Conservation (phyloP, 1,140 invertebrate genomes). For the Goniozus legneri region DNA sequence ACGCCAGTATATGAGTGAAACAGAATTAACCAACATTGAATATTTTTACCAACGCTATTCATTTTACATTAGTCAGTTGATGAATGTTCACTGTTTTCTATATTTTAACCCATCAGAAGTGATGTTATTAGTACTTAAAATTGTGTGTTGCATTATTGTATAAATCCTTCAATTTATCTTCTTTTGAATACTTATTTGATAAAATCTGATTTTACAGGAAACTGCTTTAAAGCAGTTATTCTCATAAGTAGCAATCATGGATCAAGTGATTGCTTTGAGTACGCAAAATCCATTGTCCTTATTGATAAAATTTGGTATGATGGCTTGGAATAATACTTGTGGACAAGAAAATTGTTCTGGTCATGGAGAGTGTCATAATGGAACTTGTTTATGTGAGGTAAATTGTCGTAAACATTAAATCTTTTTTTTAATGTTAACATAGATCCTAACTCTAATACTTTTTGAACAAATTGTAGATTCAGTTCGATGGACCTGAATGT, state of each 20-base stretch:
- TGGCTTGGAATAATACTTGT: slow-evolving; percentile 52
- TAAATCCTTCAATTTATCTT: too few species aligned
- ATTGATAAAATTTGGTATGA: slow-evolving; percentile 51
- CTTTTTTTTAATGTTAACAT: background rate
- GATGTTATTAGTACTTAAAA: too few species aligned
- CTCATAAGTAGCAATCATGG: slow-evolving; percentile 40
- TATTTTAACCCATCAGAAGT: too few species aligned
- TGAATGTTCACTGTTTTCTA: too few species aligned
- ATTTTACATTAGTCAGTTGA: too few species aligned
- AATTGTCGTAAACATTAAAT: slow-evolving; percentile 18
- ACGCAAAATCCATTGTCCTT: slow-evolving; percentile 53
- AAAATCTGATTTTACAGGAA: slow-evolving; percentile 24
- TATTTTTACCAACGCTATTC: too few species aligned
- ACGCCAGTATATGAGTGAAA: too few species aligned
- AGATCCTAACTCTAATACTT: slow-evolving; percentile 11
- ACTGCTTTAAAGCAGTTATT: slow-evolving; percentile 38
- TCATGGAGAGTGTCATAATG: slow-evolving; percentile 87
- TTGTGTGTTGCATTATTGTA: too few species aligned
- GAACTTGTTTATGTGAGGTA: slow-evolving; percentile 88
- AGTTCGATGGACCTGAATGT: slow-evolving; percentile 65
- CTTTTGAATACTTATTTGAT: slow-evolving; percentile 9
- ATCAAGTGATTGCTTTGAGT: slow-evolving; percentile 49
- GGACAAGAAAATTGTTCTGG: slow-evolving; percentile 69
- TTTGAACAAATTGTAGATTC: slow-evolving; percentile 56
- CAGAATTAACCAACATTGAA: too few species aligned